Evolutionary conservation across 2,113 vertebrate species (phyloP).

Genomic region (Salvator merianae): DNA sequence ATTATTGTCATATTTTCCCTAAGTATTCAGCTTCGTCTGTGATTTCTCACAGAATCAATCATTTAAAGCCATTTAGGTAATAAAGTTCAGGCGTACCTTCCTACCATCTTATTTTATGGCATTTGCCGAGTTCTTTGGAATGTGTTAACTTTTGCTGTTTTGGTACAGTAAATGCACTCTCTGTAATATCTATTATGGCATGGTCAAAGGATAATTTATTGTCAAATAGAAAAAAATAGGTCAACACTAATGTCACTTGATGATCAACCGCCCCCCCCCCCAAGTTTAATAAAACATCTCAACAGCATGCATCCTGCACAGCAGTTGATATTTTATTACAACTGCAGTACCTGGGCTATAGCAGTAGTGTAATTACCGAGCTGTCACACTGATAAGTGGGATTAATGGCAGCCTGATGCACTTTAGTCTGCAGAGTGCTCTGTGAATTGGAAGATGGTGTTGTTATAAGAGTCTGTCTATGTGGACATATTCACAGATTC

Average conservation of each 20-base stretch:
- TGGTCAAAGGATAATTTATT: constrained; percentile 90
- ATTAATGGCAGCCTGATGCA: constrained; percentile 91
- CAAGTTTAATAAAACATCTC: constrained; percentile 87
- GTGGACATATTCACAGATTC: constrained; percentile 77
- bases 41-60: constrained; percentile 74
- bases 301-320: constrained; percentile 72
- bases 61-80: constrained; percentile 75
- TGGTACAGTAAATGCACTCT: constrained; percentile 73
- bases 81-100: constrained; percentile 68
- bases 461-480: constrained; percentile 83
- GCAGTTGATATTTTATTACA: constrained; percentile 80
- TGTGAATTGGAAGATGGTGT: constrained; percentile 86
- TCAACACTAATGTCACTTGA: constrained; percentile 87
- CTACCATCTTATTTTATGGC: constrained; percentile 68
- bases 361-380: constrained; percentile 88
- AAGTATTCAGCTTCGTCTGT: constrained; percentile 62
- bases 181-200: constrained; percentile 82
- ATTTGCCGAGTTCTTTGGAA: constrained; percentile 66
- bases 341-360: constrained; percentile 79
- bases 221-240: constrained; percentile 90
- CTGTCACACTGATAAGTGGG: constrained; percentile 94
- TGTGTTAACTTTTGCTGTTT: constrained; percentile 67
- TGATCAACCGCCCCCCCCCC: constrained; percentile 78
- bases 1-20: constrained; percentile 58
- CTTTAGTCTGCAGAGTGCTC: constrained; percentile 84